Percentiles rank a stretch among this genome's conserved stretches.
Evolutionary conservation across 2,888 invertebrate species (phyloP).

Genomic region (Trichacis sp.): DNA sequence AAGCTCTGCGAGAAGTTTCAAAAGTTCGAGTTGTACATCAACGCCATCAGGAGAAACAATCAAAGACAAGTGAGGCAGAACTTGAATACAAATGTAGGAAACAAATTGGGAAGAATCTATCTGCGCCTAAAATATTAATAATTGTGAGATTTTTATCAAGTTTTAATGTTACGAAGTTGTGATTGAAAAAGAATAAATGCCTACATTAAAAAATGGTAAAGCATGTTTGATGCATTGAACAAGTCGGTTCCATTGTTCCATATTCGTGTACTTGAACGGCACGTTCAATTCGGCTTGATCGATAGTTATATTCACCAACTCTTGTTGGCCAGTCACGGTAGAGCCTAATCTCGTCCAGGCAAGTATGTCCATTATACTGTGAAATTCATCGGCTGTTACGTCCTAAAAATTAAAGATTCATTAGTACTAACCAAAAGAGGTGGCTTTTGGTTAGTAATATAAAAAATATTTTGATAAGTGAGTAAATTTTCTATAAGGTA

Average conservation of each 20-base stretch:
- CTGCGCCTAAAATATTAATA: conserved; percentile 82
- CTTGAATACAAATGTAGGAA: conserved; percentile 85
- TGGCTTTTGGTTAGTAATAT: no score
- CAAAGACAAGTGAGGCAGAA: conserved; percentile 82
- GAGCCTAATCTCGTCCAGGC: conserved; percentile 84
- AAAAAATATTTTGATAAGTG: no score
- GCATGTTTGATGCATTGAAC: conserved; percentile 89
- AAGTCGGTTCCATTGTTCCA: conserved; percentile 76
- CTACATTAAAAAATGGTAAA: conserved; percentile 89
- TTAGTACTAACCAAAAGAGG: no score
- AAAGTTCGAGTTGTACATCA: conserved; percentile 80
- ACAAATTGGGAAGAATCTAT: conserved; percentile 89
- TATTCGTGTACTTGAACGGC: conserved; percentile 78
- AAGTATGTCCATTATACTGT: conserved; percentile 87
- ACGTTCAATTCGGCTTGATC: conserved; percentile 88
- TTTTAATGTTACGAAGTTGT: no score
- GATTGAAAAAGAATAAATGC: conserved; percentile 56
- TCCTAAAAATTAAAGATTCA: conserved; percentile 76
- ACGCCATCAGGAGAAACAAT: conserved; percentile 74
- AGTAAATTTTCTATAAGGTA: no score
- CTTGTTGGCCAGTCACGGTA: conserved; percentile 86
- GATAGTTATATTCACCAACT: conserved; percentile 86
- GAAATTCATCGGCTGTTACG: conserved; percentile 92
- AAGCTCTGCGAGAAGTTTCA: conserved; percentile 90
- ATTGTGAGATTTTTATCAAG: no score